Evolutionary conservation across 2,888 invertebrate species (phyloP).

Genomic region (Scaptomyza polygonia): DNA sequence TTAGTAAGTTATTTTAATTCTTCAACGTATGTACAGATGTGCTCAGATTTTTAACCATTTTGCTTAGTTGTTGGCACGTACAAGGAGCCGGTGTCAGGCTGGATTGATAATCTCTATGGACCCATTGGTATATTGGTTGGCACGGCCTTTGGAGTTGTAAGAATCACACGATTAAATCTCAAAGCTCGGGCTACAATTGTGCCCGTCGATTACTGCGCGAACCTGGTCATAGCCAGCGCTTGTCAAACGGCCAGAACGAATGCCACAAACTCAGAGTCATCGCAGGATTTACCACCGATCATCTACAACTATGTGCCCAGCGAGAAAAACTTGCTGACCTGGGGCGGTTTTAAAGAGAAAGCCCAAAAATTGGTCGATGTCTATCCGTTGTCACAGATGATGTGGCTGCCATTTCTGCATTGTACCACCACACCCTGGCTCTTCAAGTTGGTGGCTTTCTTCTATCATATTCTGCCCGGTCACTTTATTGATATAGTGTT

Average conservation of each 20-base stretch:
- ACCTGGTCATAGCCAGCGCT: constrained; percentile 83
- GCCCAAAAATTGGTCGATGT: constrained; percentile 83
- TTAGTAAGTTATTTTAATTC: constrained; percentile 84
- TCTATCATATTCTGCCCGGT: constrained; percentile 88
- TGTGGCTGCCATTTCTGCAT: constrained; percentile 88
- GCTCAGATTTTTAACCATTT: background rate
- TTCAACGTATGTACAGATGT: background rate
- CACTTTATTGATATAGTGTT: constrained; percentile 86
- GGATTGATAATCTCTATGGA: constrained; percentile 90
- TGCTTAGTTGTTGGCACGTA: constrained; percentile 83
- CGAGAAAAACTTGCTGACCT: constrained; percentile 90
- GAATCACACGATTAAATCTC: constrained; percentile 78
- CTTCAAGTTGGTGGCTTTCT: constrained; percentile 84
- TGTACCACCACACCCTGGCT: constrained; percentile 83
- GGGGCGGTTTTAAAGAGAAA: constrained; percentile 87
- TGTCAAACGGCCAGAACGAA: constrained; percentile 82
- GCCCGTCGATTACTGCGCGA: constrained; percentile 85
- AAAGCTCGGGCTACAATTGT: constrained; percentile 83
- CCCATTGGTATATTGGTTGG: constrained; percentile 85
- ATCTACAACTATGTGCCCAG: constrained; percentile 94
- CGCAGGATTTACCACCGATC: constrained; percentile 25
- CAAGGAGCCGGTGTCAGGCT: constrained; percentile 86
- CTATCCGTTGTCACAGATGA: constrained; percentile 87
- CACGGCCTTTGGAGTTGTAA: constrained; percentile 87
- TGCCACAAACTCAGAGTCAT: background rate